Conservation (phyloP, 2,113 vertebrate genomes). For the Corythaixoides concolor region DNA sequence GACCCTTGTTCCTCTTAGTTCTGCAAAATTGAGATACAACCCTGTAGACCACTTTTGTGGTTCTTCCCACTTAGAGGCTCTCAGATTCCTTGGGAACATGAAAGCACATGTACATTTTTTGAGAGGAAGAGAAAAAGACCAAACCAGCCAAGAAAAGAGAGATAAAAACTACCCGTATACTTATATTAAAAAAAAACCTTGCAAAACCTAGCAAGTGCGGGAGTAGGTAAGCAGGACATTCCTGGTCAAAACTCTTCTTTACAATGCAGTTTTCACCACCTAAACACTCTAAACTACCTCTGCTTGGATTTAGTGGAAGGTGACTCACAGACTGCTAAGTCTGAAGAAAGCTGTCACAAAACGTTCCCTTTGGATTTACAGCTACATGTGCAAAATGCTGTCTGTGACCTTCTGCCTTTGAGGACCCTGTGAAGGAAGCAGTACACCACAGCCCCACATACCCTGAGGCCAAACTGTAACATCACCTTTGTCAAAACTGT, state of each 20-base stretch:
- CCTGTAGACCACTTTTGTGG: not conserved
- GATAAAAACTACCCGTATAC: not conserved
- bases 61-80: not conserved
- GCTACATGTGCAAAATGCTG: not conserved
- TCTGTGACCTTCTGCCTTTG: not conserved
- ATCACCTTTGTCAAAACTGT: not conserved
- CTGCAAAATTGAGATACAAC: not conserved
- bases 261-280: not conserved
- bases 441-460: fast-evolving
- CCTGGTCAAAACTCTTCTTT: not conserved
- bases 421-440: not conserved
- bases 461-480: not conserved
- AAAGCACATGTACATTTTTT: not conserved
- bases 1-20: not conserved
- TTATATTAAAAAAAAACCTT: not conserved
- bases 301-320: not conserved
- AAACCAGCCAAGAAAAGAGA: not conserved
- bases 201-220: not conserved
- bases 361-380: not conserved
- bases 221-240: not conserved
- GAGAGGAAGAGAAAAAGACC: fast-evolving
- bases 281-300: not conserved
- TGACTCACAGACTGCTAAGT: not conserved
- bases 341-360: not conserved
- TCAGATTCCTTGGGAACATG: not conserved